phyloP scores from a whole-genome alignment of 2,797 vertebrate species.

The Halcyon chelicuti region DNA sequence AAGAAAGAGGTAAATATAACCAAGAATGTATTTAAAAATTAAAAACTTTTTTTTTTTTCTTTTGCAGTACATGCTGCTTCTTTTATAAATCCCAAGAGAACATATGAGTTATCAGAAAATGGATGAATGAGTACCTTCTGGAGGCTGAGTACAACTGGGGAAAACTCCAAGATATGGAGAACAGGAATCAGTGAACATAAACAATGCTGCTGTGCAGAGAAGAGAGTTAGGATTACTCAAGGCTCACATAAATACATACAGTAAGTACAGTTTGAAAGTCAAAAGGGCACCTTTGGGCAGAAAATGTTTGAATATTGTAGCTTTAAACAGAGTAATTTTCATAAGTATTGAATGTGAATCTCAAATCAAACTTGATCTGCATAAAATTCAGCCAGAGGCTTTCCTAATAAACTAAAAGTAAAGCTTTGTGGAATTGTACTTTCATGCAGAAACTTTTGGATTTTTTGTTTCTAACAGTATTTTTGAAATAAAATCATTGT shows the following conservation, averaged over 20 bases:
- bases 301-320: not conserved
- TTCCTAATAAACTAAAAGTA: not conserved
- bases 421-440: not conserved
- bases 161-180: not conserved
- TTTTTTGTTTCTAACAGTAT: not conserved
- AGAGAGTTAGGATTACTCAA: not conserved
- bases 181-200: not conserved
- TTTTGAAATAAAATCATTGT: not conserved
- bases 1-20: not conserved
- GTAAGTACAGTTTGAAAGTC: conserved; percentile 12
- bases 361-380: not conserved
- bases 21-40: not conserved
- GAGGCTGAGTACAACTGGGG: not conserved
- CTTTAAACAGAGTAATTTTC: not conserved
- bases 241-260: not conserved
- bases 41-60: not conserved
- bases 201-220: not conserved
- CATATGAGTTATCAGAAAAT: not conserved
- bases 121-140: not conserved
- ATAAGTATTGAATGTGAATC: not conserved
- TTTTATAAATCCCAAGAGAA: not conserved
- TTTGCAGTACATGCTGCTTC: not conserved
- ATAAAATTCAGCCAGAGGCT: not conserved
- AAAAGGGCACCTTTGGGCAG: not conserved
- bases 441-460: not conserved